Evolutionary conservation across 2,113 vertebrate species (phyloP).

Genomic region (Aphyosemion australe): DNA sequence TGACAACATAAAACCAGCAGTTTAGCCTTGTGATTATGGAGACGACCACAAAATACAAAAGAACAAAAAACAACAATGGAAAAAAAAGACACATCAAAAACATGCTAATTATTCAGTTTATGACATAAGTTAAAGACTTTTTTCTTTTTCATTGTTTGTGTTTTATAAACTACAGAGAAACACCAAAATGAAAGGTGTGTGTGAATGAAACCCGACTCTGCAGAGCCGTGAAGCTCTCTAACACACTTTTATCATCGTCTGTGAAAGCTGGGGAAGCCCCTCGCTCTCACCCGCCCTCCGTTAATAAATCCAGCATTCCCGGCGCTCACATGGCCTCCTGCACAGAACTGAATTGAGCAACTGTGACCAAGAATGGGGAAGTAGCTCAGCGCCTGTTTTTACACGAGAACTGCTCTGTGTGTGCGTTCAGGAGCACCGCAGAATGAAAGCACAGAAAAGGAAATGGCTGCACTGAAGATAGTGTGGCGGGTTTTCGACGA

Average conservation of each 20-base stretch:
- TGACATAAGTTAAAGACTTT: no score
- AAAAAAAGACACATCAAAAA: no score
- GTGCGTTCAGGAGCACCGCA: conserved; percentile 31
- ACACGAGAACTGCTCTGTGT: conserved; percentile 51
- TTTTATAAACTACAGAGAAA: no score
- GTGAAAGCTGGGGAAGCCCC: conserved; percentile 58
- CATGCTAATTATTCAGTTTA: no score
- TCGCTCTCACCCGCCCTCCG: conserved; percentile 14
- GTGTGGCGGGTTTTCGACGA: conserved; percentile 10
- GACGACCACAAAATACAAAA: no score
- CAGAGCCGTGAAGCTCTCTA: conserved; percentile 30
- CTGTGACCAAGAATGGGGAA: conserved; percentile 76
- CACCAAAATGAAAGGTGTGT: no score
- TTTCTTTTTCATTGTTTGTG: no score
- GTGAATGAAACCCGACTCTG: neutral
- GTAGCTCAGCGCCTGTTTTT: conserved; percentile 70
- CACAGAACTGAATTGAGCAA: conserved; percentile 70
- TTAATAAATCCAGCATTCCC: conserved; percentile 70
- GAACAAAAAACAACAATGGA: no score
- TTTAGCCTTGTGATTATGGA: no score
- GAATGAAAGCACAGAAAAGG: conserved; percentile 38
- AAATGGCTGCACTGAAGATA: conserved; percentile 34
- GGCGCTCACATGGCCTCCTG: conserved; percentile 70
- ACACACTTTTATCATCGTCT: conserved; percentile 52
- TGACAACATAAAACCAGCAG: no score